Conservation (phyloP, 2,113 vertebrate species). For the Lontra canadensis region DNA sequence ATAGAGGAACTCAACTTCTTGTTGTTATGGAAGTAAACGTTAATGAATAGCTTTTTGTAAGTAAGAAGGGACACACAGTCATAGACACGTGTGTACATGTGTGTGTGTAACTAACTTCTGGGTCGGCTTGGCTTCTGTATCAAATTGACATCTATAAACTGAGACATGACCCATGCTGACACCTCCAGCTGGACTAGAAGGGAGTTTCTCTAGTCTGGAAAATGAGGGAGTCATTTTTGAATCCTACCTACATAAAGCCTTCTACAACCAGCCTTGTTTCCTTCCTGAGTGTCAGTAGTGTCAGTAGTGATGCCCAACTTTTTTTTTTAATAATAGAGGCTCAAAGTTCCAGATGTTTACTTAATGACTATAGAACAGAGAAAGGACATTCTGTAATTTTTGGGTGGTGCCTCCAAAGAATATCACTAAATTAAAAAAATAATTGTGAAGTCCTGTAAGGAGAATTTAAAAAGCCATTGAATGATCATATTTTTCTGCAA, state of each 20-base stretch:
- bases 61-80: background rate
- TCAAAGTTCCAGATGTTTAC: conserved; percentile 27
- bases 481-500: background rate
- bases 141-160: conserved; percentile 5
- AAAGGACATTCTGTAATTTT: background rate
- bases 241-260: background rate
- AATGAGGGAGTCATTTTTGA: background rate
- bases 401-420: background rate
- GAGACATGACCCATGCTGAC: background rate
- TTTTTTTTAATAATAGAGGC: background rate
- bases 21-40: background rate
- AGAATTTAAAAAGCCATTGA: background rate
- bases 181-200: background rate
- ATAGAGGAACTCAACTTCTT: background rate
- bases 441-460: background rate
- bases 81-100: background rate
- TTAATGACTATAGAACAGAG: background rate
- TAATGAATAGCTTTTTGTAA: background rate
- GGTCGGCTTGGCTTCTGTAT: background rate
- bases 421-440: conserved; percentile 52
- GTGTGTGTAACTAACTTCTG: background rate
- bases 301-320: background rate
- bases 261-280: background rate
- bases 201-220: background rate
- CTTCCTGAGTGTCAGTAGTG: background rate